Evolutionary conservation across 2,888 invertebrate genomes (phyloP), one percentile per base, ranked within the genome.

Genomic region (Cactoblastis cactorum): DNA sequence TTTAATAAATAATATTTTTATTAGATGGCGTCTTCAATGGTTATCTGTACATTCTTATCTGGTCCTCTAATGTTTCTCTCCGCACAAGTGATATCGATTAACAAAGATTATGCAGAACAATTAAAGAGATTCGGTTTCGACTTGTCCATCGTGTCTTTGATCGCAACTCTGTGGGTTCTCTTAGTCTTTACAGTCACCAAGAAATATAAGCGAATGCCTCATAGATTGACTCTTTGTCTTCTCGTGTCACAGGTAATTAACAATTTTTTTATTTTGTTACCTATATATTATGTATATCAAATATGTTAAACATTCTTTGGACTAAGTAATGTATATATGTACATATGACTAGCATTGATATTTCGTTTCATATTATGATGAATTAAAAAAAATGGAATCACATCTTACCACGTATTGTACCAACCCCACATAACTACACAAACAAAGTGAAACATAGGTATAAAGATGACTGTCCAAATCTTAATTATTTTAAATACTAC

Each of bases 1-100:
- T 28, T 6, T 28, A 9, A 28, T 28, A 8, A 28, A 28, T 9
- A 22, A 22, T 22, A 22, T 22, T 22, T 22, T 28, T 74, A 89
- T 45, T 74, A 97, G 95, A 94, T 98, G 80, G 97, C 98, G 0
- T 96, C 95, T 49, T 95, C 97, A 22, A 96, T 98, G 96, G 98
- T 98, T 3, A 95, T 96, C 1, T 97, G 97, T 65, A 98, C 98
- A 0, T 97, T 98, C 71, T 89, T 98, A 17, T 97, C 98, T 11
- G 98, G 97, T 0, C 98, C 98, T 0, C 90, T 98, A 63, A 98
- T 98, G 96, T 98, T 97, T 75, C 92, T 98, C 53, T 98, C 98
- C 0, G 97, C 98, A 0, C 96, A 97, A 90, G 94, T 98, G 92
- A 96, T 98, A 61, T 94, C 95, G 0, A 81, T 96, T 43, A 94